Conservation (phyloP, 2,113 vertebrate species). For the Balaeniceps rex region DNA sequence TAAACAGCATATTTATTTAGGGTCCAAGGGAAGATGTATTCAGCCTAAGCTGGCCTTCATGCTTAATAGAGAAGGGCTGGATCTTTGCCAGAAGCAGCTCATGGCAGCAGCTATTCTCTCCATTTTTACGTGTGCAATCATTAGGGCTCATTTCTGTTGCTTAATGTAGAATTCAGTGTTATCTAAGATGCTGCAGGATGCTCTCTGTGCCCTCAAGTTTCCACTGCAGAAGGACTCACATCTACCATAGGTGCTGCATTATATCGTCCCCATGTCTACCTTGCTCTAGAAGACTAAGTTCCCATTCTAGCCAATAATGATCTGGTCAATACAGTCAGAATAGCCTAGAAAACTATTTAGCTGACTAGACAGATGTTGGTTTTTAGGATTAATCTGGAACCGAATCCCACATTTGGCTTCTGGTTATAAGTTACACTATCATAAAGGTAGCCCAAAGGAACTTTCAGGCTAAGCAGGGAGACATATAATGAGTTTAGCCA, state of each 20-base stretch:
- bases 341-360: not conserved
- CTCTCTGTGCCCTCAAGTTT: not conserved
- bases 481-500: not conserved
- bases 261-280: not conserved
- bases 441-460: not conserved
- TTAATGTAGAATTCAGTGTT: not conserved
- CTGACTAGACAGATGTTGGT: not conserved
- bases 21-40: not conserved
- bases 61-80: not conserved
- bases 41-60: not conserved
- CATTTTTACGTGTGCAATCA: not conserved
- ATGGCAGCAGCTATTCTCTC: not conserved
- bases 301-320: not conserved
- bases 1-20: not conserved
- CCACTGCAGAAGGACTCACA: accelerated
- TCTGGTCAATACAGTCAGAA: not conserved
- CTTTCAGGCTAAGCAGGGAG: not conserved
- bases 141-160: not conserved
- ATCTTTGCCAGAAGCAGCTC: not conserved
- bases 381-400: not conserved
- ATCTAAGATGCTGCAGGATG: not conserved
- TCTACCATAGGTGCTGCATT: not conserved
- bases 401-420: not conserved
- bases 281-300: not conserved
- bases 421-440: not conserved